These are phyloP conservation scores for Ceyx cyanopectus DNA, from an alignment of 2,113 vertebrate genomes.

Conservation along the genomic window DNA sequence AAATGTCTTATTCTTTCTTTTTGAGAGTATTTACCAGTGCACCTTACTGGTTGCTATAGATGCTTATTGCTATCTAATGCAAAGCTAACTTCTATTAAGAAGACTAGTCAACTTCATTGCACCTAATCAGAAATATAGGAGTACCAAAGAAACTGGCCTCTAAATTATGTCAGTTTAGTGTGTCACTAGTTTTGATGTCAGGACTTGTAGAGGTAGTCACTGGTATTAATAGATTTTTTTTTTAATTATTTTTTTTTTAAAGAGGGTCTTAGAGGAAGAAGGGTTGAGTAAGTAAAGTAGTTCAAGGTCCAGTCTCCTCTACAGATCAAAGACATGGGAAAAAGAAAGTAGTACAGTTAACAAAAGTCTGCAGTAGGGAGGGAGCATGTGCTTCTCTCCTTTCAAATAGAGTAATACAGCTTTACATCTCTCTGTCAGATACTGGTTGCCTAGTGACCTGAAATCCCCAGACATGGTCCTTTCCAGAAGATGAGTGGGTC, in stretches of 20 bases:
- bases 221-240: constrained; percentile 19
- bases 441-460: neutral
- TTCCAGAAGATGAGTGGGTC: neutral
- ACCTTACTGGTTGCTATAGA: neutral
- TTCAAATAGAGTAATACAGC: neutral
- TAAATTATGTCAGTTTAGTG: neutral
- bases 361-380: neutral
- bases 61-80: neutral
- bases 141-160: neutral
- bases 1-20: neutral
- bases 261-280: neutral
- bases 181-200: neutral
- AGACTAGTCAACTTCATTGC: neutral
- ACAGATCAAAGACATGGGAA: neutral
- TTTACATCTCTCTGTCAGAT: neutral
- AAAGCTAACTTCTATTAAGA: neutral
- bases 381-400: neutral
- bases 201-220: neutral
- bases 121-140: neutral
- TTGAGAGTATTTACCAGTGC: neutral
- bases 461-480: neutral
- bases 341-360: constrained; percentile 15
- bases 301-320: constrained; percentile 44
- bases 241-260: neutral
- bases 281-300: constrained; percentile 21